A percentile compares a stretch with the other conserved stretches of the same genome.
These are phyloP conservation scores for Heliconius hewitsoni DNA, from an alignment of 1,140 invertebrate genomes.

Conservation along the genomic window DNA sequence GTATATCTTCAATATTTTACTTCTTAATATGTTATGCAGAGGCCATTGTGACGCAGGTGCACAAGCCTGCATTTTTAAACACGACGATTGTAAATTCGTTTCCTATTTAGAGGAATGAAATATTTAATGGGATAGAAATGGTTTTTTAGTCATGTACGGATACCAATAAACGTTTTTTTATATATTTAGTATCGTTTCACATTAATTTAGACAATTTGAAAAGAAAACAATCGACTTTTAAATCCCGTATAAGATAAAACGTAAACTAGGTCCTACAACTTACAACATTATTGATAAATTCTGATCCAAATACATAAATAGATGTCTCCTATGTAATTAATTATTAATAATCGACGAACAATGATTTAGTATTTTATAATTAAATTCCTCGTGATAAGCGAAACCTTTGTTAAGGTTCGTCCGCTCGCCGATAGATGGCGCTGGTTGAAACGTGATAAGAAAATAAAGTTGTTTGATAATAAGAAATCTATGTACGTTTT, in stretches of 20 bases:
- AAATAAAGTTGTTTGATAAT: neutral
- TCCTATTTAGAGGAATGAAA: too few relatives aligned
- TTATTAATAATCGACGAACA: conserved; percentile 37
- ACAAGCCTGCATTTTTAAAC: too few relatives aligned
- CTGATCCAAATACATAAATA: conserved; percentile 36
- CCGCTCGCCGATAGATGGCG: conserved; percentile 54
- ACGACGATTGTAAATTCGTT: too few relatives aligned
- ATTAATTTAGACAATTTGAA: too few relatives aligned
- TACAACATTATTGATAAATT: conserved; percentile 15
- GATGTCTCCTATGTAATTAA: conserved; percentile 38
- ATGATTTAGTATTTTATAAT: conserved; percentile 46
- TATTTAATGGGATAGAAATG: too few relatives aligned
- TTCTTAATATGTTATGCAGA: too few relatives aligned
- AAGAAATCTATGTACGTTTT: neutral
- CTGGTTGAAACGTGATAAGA: conserved; percentile 19
- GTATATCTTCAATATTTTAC: too few relatives aligned
- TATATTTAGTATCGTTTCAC: too few relatives aligned
- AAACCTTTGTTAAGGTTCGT: neutral
- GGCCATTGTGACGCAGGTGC: too few relatives aligned
- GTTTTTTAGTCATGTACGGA: too few relatives aligned
- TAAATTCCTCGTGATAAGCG: conserved; percentile 33
- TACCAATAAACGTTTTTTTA: too few relatives aligned
- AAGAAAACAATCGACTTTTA: neutral
- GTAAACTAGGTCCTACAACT: neutral
- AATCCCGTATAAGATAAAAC: neutral